Base-by-base conservation (phyloP, 2,797 vertebrate genomes). In the Gephyroberyx darwinii region DNA sequence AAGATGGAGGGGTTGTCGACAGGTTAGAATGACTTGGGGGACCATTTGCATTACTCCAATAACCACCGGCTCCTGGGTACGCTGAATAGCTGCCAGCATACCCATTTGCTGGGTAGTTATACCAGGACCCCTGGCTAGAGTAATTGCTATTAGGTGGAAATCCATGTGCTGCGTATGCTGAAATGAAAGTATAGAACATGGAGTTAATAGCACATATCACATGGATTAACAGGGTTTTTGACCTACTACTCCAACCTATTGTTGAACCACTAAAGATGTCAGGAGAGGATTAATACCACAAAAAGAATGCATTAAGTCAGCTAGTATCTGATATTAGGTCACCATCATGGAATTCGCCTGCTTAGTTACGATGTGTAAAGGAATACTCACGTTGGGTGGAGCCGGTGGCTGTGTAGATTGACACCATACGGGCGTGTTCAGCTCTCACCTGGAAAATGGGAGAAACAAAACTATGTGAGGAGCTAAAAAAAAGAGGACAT, bases 1-100 rank as follows among this genome's bases (percentile, higher is more conserved):
- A 92, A 91, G 91, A 93, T 91, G 90, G 92, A 93, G 93, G 92
- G 90, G 86, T 93, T 93, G 92, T 93, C 89, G 93, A 92, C 88
- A 93, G 82, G 91, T 93, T 93, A 93, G 93, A 93, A 87, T 92
- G 92, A 93, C 91, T 88, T 86, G 90, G 74, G 79, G 90, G 84
- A 90, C 88, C 89, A 84, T 92, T 93, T 82, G 91, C 84, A 90
- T 89, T 92, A 91, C 88, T 92, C 94, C 93, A 95, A 90, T 94
- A 94, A 89, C 92, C 92, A 89, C 86, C 72, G 83, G 93, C 88
- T 84, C 89, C 91, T 84, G 93, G 91, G 88, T 93, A 94, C 73
- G 93, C 88, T 86, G 94, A 88, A 89, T 94, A 95, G 89, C 90
- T 87, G 50, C 92, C 92, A 74, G 91, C 80, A 88, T 92, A 93